Percentiles rank a stretch among this genome's conserved stretches.
phyloP scores from a whole-genome alignment of 2,797 vertebrate species.

The Lepilemur septentrionalis region DNA sequence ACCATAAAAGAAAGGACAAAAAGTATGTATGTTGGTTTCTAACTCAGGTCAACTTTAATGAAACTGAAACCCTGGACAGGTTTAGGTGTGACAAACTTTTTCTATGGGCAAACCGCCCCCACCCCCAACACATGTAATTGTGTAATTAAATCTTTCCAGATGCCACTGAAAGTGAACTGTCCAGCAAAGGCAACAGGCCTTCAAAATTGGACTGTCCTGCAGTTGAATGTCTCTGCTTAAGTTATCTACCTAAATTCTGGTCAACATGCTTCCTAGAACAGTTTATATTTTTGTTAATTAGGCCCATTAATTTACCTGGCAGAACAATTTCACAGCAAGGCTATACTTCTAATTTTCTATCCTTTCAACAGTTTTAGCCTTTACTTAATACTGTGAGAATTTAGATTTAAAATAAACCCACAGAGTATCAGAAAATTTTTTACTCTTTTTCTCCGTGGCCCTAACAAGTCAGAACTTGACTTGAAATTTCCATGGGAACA shows the following conservation, averaged over 20 bases:
- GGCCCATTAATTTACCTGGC: neutral
- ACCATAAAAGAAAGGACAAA: conserved; percentile 18
- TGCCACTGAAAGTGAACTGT: neutral
- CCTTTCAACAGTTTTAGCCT: neutral
- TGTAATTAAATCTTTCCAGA: neutral
- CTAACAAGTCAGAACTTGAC: conserved; percentile 49
- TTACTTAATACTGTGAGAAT: conserved; percentile 31
- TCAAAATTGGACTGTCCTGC: neutral
- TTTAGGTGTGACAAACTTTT: neutral
- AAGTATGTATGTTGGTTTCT: neutral
- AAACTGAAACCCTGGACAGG: neutral
- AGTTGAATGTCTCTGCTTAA: neutral
- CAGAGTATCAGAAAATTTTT: neutral
- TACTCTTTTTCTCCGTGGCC: neutral
- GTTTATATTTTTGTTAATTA: conserved; percentile 59
- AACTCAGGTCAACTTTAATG: neutral
- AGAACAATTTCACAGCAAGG: conserved; percentile 60
- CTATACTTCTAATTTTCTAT: conserved; percentile 37
- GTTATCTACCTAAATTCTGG: conserved; percentile 39
- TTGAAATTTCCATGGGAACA: conserved; percentile 27
- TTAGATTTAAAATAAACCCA: conserved; percentile 44
- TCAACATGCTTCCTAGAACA: conserved; percentile 42
- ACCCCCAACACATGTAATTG: neutral
- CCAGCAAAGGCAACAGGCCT: neutral
- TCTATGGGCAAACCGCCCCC: neutral